A percentile compares a stretch with the other conserved stretches of the same genome.
phyloP scores from a whole-genome alignment of 1,140 invertebrate genomes.

The Drosophila punjabiensis region DNA sequence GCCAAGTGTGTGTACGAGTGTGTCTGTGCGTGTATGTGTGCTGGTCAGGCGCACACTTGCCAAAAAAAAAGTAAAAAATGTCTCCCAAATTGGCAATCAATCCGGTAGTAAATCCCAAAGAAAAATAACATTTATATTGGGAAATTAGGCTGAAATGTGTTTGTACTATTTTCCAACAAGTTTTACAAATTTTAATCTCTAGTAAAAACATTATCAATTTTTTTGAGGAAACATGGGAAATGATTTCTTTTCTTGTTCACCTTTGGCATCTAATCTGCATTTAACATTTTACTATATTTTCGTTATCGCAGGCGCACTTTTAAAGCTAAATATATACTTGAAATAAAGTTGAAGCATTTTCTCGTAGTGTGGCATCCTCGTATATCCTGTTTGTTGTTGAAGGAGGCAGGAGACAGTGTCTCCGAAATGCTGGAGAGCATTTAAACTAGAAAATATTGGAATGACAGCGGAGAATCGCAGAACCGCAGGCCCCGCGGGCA shows the following conservation, averaged over 20 bases:
- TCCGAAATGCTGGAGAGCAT: constrained; percentile 37
- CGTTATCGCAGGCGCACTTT: not conserved
- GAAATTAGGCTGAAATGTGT: not conserved
- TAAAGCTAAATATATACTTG: not conserved
- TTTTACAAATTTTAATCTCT: not conserved
- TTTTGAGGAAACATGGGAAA: not conserved
- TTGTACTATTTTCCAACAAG: not conserved
- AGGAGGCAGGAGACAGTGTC: not conserved
- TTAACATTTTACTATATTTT: not conserved
- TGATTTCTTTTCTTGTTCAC: not conserved
- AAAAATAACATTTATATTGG: not conserved
- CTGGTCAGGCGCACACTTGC: constrained; percentile 17
- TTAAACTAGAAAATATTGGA: constrained; percentile 48
- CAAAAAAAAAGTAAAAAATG: constrained; percentile 1
- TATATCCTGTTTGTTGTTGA: constrained; percentile 9
- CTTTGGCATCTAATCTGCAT: not conserved
- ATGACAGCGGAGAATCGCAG: constrained; percentile 19
- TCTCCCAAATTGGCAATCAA: constrained; percentile 13
- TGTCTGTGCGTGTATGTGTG: constrained; percentile 7
- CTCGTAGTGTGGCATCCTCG: not conserved
- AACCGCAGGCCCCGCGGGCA: constrained; percentile 32
- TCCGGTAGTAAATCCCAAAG: constrained; percentile 11
- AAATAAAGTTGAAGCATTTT: not conserved
- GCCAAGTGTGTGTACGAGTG: constrained; percentile 7
- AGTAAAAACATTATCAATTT: no score